phyloP scores from a whole-genome alignment of 2,797 vertebrate genomes.

The Lagodon rhomboides region DNA sequence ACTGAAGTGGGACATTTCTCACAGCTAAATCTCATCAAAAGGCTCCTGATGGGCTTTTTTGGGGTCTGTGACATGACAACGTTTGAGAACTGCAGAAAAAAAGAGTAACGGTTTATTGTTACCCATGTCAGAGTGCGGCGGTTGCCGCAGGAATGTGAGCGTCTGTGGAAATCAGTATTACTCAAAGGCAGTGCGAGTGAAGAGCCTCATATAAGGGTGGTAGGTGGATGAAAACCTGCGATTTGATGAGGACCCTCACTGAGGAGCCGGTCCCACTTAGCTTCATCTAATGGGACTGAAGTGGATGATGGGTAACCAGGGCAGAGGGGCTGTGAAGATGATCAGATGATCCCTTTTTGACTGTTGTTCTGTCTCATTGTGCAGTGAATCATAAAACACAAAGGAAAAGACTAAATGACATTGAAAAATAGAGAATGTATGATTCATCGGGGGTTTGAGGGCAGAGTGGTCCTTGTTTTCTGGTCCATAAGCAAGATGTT shows the following conservation, averaged over 20 bases:
- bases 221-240: constrained; percentile 64
- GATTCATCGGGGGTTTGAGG: constrained; percentile 1
- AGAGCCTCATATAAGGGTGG: constrained; percentile 56
- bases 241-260: constrained; percentile 61
- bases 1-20: constrained; percentile 35
- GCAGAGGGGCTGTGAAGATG: constrained; percentile 55
- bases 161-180: constrained; percentile 43
- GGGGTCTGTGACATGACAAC: constrained; percentile 30
- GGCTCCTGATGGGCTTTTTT: constrained; percentile 31
- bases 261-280: constrained; percentile 63
- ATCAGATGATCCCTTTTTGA: constrained; percentile 51
- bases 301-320: constrained; percentile 68
- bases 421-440: constrained; percentile 2
- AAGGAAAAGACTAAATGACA: constrained; percentile 28
- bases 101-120: constrained; percentile 41
- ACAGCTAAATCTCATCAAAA: constrained; percentile 25
- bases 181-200: constrained; percentile 49
- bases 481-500: background rate
- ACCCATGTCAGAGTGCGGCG: constrained; percentile 32
- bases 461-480: constrained; percentile 2
- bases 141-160: constrained; percentile 41
- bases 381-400: constrained; percentile 34
- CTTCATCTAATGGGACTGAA: constrained; percentile 72
- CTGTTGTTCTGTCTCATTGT: constrained; percentile 5
- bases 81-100: constrained; percentile 18